A percentile compares a stretch with the other conserved stretches of the same genome.
Evolutionary conservation across 64 coral and sea anemone genomes (phyloP).

Genomic region (Dendrophyllia cribrosa): DNA sequence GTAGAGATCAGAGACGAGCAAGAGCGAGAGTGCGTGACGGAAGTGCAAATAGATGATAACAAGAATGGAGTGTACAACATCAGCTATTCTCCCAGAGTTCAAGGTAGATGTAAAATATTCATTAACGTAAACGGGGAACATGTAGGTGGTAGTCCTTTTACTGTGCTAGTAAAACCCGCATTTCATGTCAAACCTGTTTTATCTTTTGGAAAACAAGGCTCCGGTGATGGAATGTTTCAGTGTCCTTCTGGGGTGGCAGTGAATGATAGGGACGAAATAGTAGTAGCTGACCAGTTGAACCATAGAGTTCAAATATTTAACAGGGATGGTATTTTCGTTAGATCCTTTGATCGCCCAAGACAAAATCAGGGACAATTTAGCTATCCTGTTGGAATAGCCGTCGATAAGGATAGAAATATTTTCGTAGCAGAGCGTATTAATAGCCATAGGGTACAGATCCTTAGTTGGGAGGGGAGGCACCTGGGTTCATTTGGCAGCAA

Average conservation of each 20-base stretch:
- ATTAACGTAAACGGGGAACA: constrained; percentile 43
- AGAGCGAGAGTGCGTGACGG: background rate
- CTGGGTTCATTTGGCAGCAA: background rate
- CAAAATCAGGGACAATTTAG: background rate
- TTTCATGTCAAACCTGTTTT: background rate
- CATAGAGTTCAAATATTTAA: background rate
- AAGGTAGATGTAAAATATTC: background rate
- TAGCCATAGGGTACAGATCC: background rate
- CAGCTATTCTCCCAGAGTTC: constrained; percentile 46
- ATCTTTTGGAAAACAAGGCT: background rate
- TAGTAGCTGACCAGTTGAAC: background rate
- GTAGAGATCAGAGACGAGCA: background rate
- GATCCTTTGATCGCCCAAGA: background rate
- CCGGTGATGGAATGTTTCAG: background rate
- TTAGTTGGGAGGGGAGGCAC: background rate
- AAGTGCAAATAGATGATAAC: background rate
- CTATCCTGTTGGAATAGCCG: background rate
- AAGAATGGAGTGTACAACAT: constrained; percentile 24
- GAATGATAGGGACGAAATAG: constrained; percentile 5
- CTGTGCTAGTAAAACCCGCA: background rate
- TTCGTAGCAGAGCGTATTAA: background rate
- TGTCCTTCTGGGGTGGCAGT: background rate
- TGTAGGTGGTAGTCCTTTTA: constrained; percentile 8
- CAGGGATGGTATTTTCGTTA: constrained; percentile 18
- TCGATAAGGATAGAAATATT: background rate